These are phyloP conservation scores for Cotesia congregata DNA, from an alignment of 2,888 invertebrate species.

Conservation along the genomic window DNA sequence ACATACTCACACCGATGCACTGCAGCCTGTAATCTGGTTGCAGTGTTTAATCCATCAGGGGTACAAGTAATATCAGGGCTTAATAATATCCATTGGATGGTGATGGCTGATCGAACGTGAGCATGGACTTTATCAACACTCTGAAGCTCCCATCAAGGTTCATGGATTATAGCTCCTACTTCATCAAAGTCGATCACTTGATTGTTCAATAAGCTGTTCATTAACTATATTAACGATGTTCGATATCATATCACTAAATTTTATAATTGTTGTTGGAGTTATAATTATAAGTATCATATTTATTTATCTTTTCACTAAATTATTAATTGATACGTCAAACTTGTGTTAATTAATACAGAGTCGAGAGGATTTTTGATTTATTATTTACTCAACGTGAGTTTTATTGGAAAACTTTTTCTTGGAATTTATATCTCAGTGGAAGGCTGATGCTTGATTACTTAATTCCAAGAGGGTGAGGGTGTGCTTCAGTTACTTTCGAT, in stretches of 20 bases:
- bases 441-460: too few species aligned
- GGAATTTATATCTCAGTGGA: too few species aligned
- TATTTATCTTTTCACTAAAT: neutral
- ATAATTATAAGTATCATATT: neutral
- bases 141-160: constrained; percentile 6
- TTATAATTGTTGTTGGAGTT: neutral
- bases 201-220: constrained; percentile 18
- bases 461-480: too few species aligned
- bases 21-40: neutral
- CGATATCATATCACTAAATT: neutral
- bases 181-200: constrained; percentile 14
- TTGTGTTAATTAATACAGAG: neutral
- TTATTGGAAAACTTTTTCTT: neutral
- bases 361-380: neutral
- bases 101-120: constrained; percentile 22
- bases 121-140: constrained; percentile 26
- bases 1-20: neutral
- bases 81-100: constrained; percentile 26
- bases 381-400: neutral
- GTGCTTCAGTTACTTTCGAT: too few species aligned
- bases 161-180: constrained; percentile 11
- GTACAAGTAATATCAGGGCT: constrained; percentile 23
- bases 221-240: constrained; percentile 8
- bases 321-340: neutral
- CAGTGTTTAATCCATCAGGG: constrained; percentile 1